phyloP scores from a whole-genome alignment of 2,888 invertebrate genomes.

The Endomychus coccineus region DNA sequence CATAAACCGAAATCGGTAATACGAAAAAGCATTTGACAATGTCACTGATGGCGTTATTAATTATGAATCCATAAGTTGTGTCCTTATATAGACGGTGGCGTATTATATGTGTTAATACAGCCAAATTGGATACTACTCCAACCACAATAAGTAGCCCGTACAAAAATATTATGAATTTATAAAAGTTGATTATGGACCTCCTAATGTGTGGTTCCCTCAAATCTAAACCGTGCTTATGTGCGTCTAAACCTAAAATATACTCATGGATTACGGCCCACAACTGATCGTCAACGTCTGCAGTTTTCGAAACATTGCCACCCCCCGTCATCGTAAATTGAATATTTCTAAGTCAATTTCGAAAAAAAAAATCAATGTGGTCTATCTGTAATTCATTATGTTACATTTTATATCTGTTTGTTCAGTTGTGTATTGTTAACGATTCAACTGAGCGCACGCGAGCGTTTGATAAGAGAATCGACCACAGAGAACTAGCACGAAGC shows the following conservation, averaged over 20 bases:
- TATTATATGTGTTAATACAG: conserved; percentile 50
- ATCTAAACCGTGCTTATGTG: conserved; percentile 38
- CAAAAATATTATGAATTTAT: conserved; percentile 55
- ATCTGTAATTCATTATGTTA: too few relatives aligned
- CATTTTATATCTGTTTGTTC: too few relatives aligned
- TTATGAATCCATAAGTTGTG: conserved; percentile 57
- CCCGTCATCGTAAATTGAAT: too few relatives aligned
- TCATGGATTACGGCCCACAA: conserved; percentile 33
- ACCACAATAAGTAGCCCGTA: conserved; percentile 51
- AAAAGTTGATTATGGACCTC: conserved; percentile 49
- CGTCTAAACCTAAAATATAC: conserved; percentile 29
- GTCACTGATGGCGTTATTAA: conserved; percentile 60
- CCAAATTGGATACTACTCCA: conserved; percentile 53
- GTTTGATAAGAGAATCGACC: too few relatives aligned
- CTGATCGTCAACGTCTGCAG: conserved; percentile 49
- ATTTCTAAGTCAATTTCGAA: too few relatives aligned
- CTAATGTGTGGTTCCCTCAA: conserved; percentile 55
- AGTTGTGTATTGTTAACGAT: too few relatives aligned
- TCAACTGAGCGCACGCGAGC: too few relatives aligned
- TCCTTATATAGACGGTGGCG: conserved; percentile 52
- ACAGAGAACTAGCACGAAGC: too few relatives aligned
- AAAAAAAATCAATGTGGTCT: too few relatives aligned
- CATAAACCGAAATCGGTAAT: conserved; percentile 60
- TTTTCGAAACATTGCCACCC: conserved; percentile 55
- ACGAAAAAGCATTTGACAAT: conserved; percentile 59